These are phyloP conservation scores for Leptoteleia sp. DNA, from an alignment of 1,140 invertebrate genomes.

Conservation along the genomic window DNA sequence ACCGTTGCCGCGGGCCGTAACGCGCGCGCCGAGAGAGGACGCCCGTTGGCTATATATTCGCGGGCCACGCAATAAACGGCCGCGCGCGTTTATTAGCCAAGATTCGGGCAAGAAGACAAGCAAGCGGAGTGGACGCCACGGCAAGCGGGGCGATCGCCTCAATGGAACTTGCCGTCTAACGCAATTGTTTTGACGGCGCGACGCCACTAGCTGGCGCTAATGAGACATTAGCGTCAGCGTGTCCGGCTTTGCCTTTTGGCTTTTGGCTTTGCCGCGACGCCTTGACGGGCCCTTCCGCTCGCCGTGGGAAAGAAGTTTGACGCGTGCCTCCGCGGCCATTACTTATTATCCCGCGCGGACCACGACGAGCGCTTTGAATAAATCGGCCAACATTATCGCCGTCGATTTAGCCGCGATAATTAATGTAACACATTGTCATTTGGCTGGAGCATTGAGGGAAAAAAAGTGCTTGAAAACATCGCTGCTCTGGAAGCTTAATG, in stretches of 20 bases:
- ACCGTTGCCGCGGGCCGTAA: constrained; percentile 66
- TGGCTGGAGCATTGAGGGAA: too few relatives aligned
- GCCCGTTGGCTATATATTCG: too few relatives aligned
- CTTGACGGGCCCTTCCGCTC: constrained; percentile 19
- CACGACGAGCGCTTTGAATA: too few relatives aligned
- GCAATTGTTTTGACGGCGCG: constrained; percentile 35
- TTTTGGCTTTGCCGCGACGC: too few relatives aligned
- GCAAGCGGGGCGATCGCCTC: constrained; percentile 16
- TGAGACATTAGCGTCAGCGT: constrained; percentile 45
- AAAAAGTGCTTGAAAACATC: too few relatives aligned
- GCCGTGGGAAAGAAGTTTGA: constrained; percentile 27
- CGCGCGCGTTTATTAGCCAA: constrained; percentile 56
- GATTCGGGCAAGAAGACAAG: constrained; percentile 60
- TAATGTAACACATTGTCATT: too few relatives aligned
- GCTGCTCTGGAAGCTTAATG: too few relatives aligned
- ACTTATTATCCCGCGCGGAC: constrained; percentile 1
- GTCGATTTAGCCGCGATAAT: too few relatives aligned
- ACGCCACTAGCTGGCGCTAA: constrained; percentile 43
- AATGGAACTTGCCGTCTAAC: constrained; percentile 60
- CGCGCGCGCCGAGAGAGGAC: too few relatives aligned
- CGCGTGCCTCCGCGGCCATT: constrained; percentile 15
- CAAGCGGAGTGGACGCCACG: constrained; percentile 19
- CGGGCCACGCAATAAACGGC: too few relatives aligned
- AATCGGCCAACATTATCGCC: too few relatives aligned
- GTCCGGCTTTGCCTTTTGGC: too few relatives aligned